These are phyloP conservation scores for Embidobia sp. DNA, from an alignment of 2,888 invertebrate species.

Conservation along the genomic window DNA sequence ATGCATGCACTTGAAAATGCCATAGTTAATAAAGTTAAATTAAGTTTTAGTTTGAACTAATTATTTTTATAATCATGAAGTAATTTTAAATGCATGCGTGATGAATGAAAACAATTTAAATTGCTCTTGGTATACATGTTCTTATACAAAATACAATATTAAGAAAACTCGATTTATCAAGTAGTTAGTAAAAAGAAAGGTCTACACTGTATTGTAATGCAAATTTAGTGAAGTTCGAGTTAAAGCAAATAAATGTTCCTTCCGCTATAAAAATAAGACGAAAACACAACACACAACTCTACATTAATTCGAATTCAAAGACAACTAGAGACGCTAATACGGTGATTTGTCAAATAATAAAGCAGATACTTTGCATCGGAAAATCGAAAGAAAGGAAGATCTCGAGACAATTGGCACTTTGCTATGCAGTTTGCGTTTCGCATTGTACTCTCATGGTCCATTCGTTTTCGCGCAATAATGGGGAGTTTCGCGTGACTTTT, in stretches of 20 bases:
- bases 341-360: conserved; percentile 58
- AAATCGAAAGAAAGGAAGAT: conserved; percentile 48
- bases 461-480: conserved; percentile 27
- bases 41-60: too few relatives aligned
- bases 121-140: too few relatives aligned
- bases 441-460: conserved; percentile 19
- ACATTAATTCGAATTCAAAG: conserved; percentile 35
- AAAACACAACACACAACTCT: background rate
- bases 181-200: background rate
- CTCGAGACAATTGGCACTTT: conserved; percentile 54
- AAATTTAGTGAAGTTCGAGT: conserved; percentile 25
- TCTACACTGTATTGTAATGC: conserved; percentile 12
- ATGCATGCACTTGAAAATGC: too few relatives aligned
- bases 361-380: conserved; percentile 58
- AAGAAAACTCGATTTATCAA: background rate
- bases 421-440: conserved; percentile 39
- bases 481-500: conserved; percentile 18
- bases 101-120: too few relatives aligned
- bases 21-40: too few relatives aligned
- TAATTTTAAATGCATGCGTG: too few relatives aligned
- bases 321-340: conserved; percentile 42
- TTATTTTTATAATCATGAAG: too few relatives aligned
- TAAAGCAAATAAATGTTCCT: conserved; percentile 20
- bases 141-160: background rate
- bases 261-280: conserved; percentile 12